Evolutionary conservation across 2,888 invertebrate species (phyloP), one percentile per base, ranked within the genome.

Genomic region (Eristalis intricaria): DNA sequence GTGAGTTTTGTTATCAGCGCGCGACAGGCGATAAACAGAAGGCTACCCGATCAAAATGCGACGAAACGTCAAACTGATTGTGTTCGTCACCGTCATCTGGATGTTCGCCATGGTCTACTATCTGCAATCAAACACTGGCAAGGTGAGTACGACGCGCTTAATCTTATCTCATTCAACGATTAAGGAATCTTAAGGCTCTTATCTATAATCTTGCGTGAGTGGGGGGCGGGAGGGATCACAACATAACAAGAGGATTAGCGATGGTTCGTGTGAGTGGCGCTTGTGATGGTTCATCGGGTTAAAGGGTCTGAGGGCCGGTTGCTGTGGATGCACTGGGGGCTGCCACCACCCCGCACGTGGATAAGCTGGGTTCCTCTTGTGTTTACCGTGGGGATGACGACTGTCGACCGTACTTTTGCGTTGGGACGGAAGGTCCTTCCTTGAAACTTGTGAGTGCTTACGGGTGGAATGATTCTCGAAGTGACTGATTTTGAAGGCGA

Each of bases 91-190:
- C 90, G 90, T 92, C 90, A 92, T 93, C 81, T 93, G 93, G 93
- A 93, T 93, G 93, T 93, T 93, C 88, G 92, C 92, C 89, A 92
- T 93, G 93, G 92, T 93, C 88, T 93, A 93, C 89, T 93, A 92
- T 89, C 92, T 93, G 87, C 93, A 93, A 89, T 91, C 93, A 89
- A 93, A 91, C 89, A 93, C 92, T 80, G 91, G 92, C 90, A 93
- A 93, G 92, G 93, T 93, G 89, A 91, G 93, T 89, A 26, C 19
- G 50, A 50, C 19, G 13, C 38, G 38, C 38, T 4, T 13, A 13
- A 38, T 8, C 50, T 19, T 19, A 50, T 50, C 50, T 19, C n/a
- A 15, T 15, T n/a, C 43, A 5, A 15, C 4, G 40, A 15, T 8
- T 3, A 15, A n/a, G 43, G 50, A 50, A 50, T 19, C 19, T 8